Conservation (phyloP, 2,888 invertebrate genomes). For the Pyrochroa serraticornis region DNA sequence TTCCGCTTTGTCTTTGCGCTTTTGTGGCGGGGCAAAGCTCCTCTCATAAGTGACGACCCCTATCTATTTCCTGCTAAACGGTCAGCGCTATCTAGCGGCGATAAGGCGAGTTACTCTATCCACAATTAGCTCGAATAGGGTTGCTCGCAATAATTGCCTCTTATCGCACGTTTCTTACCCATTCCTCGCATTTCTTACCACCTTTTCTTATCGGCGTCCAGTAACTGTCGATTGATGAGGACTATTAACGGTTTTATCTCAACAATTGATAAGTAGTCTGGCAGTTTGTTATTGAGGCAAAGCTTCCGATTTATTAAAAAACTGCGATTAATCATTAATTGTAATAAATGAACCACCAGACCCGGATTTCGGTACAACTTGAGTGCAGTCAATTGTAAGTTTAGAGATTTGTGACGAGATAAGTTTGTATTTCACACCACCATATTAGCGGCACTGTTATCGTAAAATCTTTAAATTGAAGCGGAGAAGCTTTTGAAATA, state of each 20-base stretch:
- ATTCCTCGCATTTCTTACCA: conserved; percentile 33
- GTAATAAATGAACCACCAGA: background rate
- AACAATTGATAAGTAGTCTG: background rate
- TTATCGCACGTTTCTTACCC: conserved; percentile 36
- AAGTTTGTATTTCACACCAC: conserved; percentile 12
- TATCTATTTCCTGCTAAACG: conserved; percentile 26
- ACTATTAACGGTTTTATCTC: conserved; percentile 14
- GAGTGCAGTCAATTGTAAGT: conserved; percentile 11
- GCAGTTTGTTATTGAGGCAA: background rate
- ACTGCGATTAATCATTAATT: background rate
- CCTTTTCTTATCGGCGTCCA: conserved; percentile 32
- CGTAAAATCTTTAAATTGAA: conserved; percentile 7
- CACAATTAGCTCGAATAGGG: conserved; percentile 27
- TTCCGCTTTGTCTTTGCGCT: conserved; percentile 12
- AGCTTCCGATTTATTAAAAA: background rate
- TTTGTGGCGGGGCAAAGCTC: conserved; percentile 10
- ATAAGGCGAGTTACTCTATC: conserved; percentile 25
- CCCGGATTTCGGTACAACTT: conserved; percentile 1
- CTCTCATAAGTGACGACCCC: conserved; percentile 24
- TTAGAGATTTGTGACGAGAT: conserved; percentile 15
- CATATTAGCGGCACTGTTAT: conserved; percentile 6
- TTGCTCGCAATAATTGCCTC: conserved; percentile 34
- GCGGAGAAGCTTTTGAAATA: conserved; percentile 8
- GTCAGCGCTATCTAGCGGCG: conserved; percentile 17
- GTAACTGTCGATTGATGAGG: conserved; percentile 21